A percentile compares a stretch with the other conserved stretches of the same genome.
Conservation (phyloP, 2,888 invertebrate species). For the Danaus chrysippus region DNA sequence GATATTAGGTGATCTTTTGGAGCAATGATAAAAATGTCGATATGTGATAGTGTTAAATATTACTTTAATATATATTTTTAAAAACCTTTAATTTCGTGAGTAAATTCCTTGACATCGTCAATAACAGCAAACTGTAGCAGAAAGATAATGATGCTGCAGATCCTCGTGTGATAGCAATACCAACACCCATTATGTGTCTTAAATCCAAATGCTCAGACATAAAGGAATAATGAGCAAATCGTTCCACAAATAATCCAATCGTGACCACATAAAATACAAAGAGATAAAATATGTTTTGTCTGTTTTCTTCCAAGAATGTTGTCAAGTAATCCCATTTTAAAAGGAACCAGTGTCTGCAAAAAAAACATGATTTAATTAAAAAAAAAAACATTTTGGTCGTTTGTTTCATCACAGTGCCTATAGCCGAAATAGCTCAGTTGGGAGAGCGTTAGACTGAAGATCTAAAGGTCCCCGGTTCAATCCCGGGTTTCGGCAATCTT, state of each 20-base stretch:
- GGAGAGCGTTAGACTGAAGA: constrained; percentile 83
- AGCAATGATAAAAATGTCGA: not conserved
- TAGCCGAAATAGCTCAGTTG: constrained; percentile 69
- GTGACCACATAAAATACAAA: constrained; percentile 97
- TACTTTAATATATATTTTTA: not conserved
- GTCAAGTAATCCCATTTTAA: constrained; percentile 92
- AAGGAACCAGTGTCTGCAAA: constrained; percentile 81
- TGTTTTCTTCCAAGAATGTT: constrained; percentile 96
- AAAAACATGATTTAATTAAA: constrained; percentile 26
- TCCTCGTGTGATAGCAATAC: constrained; percentile 96
- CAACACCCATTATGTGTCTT: constrained; percentile 97
- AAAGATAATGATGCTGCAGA: constrained; percentile 97
- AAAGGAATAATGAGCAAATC: constrained; percentile 97
- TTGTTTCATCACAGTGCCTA: not conserved
- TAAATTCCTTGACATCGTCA: constrained; percentile 96
- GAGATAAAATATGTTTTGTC: constrained; percentile 96
- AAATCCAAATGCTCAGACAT: constrained; percentile 97
- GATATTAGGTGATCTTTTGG: not conserved
- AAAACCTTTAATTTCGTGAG: constrained; percentile 90
- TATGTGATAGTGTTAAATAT: too few species aligned
- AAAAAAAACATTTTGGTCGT: constrained; percentile 4
- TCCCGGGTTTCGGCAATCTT: constrained; percentile 82
- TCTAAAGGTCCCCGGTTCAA: constrained; percentile 86
- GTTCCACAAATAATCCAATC: constrained; percentile 94
- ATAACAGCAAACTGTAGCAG: constrained; percentile 92